A percentile compares a stretch with the other conserved stretches of the same genome.
phyloP scores from a whole-genome alignment of 2,113 vertebrate species.

The Phrynosoma blainvillii region DNA sequence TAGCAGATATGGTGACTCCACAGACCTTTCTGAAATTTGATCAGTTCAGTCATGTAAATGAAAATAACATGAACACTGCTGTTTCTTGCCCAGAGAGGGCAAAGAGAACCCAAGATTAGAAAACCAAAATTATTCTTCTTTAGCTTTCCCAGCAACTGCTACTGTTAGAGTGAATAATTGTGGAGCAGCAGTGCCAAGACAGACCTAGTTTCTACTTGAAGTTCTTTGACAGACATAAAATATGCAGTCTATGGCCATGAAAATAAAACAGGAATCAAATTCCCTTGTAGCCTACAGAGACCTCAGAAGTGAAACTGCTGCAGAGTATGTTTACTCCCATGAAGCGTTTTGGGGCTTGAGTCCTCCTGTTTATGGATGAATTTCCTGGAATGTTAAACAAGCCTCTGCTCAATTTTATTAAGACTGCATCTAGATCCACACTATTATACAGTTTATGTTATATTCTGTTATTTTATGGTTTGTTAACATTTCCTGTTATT shows the following conservation, averaged over 20 bases:
- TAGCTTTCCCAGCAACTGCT: conserved; percentile 51
- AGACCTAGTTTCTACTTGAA: conserved; percentile 46
- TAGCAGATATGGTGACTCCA: rapidly evolving
- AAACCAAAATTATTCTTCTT: conserved; percentile 68
- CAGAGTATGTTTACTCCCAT: neutral
- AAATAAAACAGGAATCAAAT: conserved; percentile 35
- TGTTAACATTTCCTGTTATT: neutral
- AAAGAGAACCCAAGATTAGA: conserved; percentile 63
- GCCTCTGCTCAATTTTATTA: neutral
- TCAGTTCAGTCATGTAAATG: conserved; percentile 25
- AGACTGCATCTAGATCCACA: neutral
- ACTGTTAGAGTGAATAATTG: conserved; percentile 64
- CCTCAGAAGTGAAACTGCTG: conserved; percentile 8
- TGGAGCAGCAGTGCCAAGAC: conserved; percentile 42
- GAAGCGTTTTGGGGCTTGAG: neutral
- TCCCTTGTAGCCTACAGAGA: neutral
- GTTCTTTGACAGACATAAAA: conserved; percentile 33
- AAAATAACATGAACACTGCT: neutral
- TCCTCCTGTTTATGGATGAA: neutral
- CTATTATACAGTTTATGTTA: neutral
- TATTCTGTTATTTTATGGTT: neutral
- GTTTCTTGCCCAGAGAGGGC: conserved; percentile 42
- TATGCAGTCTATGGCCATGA: conserved; percentile 18
- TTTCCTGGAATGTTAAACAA: neutral
- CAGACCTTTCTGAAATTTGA: neutral